phyloP scores from a whole-genome alignment of 2,888 invertebrate species.

The Agrilus cyanescens region DNA sequence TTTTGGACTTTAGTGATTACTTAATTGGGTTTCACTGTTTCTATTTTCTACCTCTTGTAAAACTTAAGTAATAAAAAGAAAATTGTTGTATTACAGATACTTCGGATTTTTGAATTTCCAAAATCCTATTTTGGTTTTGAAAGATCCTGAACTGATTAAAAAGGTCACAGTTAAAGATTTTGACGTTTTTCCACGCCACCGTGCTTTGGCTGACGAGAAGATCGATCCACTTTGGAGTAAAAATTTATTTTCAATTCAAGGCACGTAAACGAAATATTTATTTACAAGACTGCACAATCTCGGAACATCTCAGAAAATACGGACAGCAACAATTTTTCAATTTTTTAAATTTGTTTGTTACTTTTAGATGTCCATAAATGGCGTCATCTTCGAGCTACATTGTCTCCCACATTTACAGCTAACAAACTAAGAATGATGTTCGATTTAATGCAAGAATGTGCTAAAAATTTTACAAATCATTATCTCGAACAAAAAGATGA shows the following conservation, averaged over 20 bases:
- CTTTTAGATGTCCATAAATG: slow-evolving; percentile 20
- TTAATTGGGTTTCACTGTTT: too few species aligned
- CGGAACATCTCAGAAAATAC: too few species aligned
- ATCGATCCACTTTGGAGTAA: slow-evolving; percentile 40
- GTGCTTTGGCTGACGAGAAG: slow-evolving; percentile 21
- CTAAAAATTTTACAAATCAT: slow-evolving; percentile 17
- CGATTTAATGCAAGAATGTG: slow-evolving; percentile 20
- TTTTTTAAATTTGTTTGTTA: background rate
- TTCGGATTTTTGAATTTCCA: slow-evolving; percentile 21
- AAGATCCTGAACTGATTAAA: slow-evolving; percentile 47
- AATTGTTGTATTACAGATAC: slow-evolving; percentile 10
- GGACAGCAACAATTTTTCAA: too few species aligned
- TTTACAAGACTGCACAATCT: background rate
- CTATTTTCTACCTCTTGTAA: too few species aligned
- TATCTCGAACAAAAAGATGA: slow-evolving; percentile 18
- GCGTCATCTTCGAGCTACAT: slow-evolving; percentile 32
- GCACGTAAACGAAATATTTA: background rate
- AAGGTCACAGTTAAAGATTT: slow-evolving; percentile 45
- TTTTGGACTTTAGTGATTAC: too few species aligned
- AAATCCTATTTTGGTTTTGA: slow-evolving; percentile 37
- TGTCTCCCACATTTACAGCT: slow-evolving; percentile 31
- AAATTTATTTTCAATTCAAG: slow-evolving; percentile 15
- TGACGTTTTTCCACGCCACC: slow-evolving; percentile 44
- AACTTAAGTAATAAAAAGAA: too few species aligned
- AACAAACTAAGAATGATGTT: slow-evolving; percentile 30